Conservation (phyloP, 2,888 invertebrate genomes). For the Lithosia quadra region DNA sequence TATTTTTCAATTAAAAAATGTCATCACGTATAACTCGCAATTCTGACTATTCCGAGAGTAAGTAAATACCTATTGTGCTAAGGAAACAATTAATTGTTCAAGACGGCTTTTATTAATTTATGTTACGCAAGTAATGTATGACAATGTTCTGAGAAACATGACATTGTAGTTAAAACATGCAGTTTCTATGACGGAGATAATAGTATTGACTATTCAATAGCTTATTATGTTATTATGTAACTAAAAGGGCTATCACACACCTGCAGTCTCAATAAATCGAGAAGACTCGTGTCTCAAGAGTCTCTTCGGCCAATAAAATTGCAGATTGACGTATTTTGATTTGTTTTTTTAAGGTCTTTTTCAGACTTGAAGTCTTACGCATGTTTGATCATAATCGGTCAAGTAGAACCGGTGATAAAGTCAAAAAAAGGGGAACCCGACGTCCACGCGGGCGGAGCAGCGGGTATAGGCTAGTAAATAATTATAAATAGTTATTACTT, state of each 20-base stretch:
- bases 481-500: too few relatives aligned
- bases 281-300: background rate
- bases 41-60: background rate
- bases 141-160: background rate
- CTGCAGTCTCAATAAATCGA: background rate
- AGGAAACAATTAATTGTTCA: background rate
- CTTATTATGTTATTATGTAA: background rate
- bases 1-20: background rate
- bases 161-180: background rate
- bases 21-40: background rate
- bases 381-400: too few relatives aligned
- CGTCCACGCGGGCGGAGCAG: too few relatives aligned
- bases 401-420: too few relatives aligned
- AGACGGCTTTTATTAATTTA: background rate
- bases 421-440: too few relatives aligned
- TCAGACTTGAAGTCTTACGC: too few relatives aligned
- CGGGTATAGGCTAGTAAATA: too few relatives aligned
- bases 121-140: background rate
- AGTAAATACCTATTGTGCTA: background rate
- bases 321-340: too few relatives aligned
- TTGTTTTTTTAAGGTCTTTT: too few relatives aligned
- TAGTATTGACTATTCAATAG: background rate
- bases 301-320: too few relatives aligned
- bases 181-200: background rate
- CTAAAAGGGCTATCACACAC: background rate